Evolutionary conservation across 2,797 vertebrate genomes (phyloP), one percentile per base, ranked within the genome.

Genomic region (Cottoperca gobio): DNA sequence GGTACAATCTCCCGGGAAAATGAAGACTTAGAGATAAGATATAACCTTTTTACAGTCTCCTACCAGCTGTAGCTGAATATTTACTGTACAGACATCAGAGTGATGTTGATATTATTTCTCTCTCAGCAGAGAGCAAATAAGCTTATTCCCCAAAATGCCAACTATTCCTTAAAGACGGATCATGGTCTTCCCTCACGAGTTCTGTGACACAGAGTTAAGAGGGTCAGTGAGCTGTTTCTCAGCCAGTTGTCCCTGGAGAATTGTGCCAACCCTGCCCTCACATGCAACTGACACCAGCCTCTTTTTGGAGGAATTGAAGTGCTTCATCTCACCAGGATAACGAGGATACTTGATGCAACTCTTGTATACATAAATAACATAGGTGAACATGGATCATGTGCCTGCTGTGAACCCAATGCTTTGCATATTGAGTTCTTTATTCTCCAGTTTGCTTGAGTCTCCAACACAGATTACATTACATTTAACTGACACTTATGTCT

Each of bases 181-280:
- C 42, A 12, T 6, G 53, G 39, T 33, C 8, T 53, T 31, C 49
- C 42, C 37, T 28, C 16, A 4, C 8, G 45, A 17, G 17, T 31
- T 46, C 42, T 55, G 17, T 49, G 52, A 66, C 61, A 60, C 4
- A 3, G 31, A 54, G 10, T 46, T 67, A n/a, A 81, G 28, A 45
- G 35, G 48, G 35, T 74, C 5, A 1, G 31, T 39, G 37, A 59
- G 66, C 52, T 71, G 17, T 28, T 58, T 37, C 26, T 43, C 48
- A 68, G 63, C 48, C 70, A 55, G n/a, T 73, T 26, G 60, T 39
- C 45, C 24, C 35, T 33, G 24, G 52, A 48, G 35, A 26, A 24
- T 33, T 54, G 1, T 55, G 50, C 55, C 39, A 52, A 6, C 21
- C 26, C 10, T 59, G 42, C 14, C 37, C 58, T 57, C 37, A 67